phyloP scores from a whole-genome alignment of 2,797 vertebrate species.

The Micropoecilia bifurca region DNA sequence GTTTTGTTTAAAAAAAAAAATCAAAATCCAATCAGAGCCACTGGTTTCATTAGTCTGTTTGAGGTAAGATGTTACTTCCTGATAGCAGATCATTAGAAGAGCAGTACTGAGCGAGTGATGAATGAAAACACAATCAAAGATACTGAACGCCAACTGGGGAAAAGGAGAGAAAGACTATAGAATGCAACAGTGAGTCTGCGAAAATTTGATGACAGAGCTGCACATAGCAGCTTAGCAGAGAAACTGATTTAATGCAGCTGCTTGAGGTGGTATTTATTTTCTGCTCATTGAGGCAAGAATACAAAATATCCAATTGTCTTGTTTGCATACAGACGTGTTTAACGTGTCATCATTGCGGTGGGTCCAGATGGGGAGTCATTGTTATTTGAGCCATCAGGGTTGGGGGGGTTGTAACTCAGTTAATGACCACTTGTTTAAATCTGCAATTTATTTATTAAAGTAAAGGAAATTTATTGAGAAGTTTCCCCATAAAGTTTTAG shows the following conservation, averaged over 20 bases:
- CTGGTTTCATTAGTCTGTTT: constrained; percentile 30
- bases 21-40: constrained; percentile 27
- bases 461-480: background rate
- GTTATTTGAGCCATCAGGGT: background rate
- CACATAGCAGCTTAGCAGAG: constrained; percentile 9
- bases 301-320: constrained; percentile 49
- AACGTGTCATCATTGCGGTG: constrained; percentile 38
- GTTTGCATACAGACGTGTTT: constrained; percentile 58
- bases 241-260: constrained; percentile 43
- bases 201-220: constrained; percentile 25
- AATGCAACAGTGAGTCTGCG: constrained; percentile 21
- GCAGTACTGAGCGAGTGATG: constrained; percentile 21
- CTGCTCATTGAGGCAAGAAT: constrained; percentile 43
- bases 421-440: background rate
- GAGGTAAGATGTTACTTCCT: constrained; percentile 17
- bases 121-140: constrained; percentile 35
- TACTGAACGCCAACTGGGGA: constrained; percentile 12
- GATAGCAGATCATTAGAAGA: constrained; percentile 15
- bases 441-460: background rate
- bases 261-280: constrained; percentile 51
- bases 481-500: background rate
- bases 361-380: background rate
- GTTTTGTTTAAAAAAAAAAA: constrained; percentile 21
- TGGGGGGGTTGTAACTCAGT: background rate
- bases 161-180: constrained; percentile 29